Evolutionary conservation across 2,113 vertebrate species (phyloP).

Genomic region (Struthidea cinerea): DNA sequence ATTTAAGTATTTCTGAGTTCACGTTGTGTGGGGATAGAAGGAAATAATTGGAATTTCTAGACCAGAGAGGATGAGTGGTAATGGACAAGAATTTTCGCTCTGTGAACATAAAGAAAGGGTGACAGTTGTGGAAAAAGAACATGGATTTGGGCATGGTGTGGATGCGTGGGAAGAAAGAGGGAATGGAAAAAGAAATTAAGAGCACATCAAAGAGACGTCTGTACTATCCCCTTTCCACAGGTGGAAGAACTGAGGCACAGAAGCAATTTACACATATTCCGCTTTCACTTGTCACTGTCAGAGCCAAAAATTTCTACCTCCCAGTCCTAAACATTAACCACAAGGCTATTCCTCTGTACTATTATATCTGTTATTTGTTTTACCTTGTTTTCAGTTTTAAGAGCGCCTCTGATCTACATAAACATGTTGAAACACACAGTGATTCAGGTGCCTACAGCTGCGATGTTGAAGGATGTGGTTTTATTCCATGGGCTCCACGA

Average conservation of each 20-base stretch:
- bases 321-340: constrained; percentile 42
- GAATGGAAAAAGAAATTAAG: constrained; percentile 25
- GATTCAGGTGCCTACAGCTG: constrained; percentile 78
- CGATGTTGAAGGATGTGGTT: constrained; percentile 72
- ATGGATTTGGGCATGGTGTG: not conserved
- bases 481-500: constrained; percentile 64
- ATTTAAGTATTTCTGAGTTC: not conserved
- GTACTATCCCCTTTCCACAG: not conserved
- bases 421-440: constrained; percentile 75
- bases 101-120: not conserved
- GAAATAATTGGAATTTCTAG: not conserved
- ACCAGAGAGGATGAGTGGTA: not conserved
- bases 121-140: not conserved
- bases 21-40: not conserved
- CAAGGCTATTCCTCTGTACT: constrained; percentile 14
- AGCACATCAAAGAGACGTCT: constrained; percentile 30
- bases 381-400: constrained; percentile 69
- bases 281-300: constrained; percentile 25
- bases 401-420: constrained; percentile 73
- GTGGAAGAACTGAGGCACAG: constrained; percentile 42
- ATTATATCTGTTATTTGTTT: constrained; percentile 51
- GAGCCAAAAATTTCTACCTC: constrained; percentile 43
- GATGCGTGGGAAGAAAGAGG: constrained; percentile 35
- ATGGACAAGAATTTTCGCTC: not conserved
- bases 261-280: constrained; percentile 9